These are phyloP conservation scores for Amia ocellicauda DNA, from an alignment of 2,113 vertebrate species.

Conservation along the genomic window DNA sequence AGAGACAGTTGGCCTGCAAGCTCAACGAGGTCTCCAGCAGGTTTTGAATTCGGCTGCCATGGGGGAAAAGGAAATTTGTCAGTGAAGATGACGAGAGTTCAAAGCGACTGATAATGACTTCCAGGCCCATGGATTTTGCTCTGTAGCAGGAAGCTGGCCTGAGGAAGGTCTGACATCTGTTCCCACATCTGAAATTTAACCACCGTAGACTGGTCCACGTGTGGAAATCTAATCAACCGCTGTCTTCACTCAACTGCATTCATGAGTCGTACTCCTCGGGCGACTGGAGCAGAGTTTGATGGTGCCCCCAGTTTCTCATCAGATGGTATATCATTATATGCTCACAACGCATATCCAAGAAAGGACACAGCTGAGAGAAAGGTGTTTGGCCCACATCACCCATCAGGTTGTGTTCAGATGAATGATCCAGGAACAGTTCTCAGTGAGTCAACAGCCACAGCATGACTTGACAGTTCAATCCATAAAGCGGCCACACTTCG, in stretches of 20 bases:
- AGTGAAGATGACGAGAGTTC: not conserved
- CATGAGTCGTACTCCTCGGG: not conserved
- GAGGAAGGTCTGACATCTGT: too few relatives aligned
- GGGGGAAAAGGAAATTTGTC: constrained; percentile 2
- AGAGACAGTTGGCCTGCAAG: not conserved
- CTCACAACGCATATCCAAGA: too few relatives aligned
- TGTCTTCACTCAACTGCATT: too few relatives aligned
- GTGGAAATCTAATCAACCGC: not conserved
- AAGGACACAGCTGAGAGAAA: too few relatives aligned
- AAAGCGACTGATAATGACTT: constrained; percentile 7
- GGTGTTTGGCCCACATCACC: too few relatives aligned
- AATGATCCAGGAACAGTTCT: too few relatives aligned
- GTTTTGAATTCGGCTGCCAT: not conserved
- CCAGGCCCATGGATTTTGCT: constrained; percentile 7
- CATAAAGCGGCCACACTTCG: too few relatives aligned
- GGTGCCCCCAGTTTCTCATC: not conserved
- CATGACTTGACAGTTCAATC: too few relatives aligned
- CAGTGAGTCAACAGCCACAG: too few relatives aligned
- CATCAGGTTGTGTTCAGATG: too few relatives aligned
- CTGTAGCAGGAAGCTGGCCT: not conserved
- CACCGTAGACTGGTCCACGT: not conserved
- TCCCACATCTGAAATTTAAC: not conserved
- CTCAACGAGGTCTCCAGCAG: not conserved
- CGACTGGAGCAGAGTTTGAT: not conserved
- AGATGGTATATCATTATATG: not conserved